Conservation (phyloP, 2,113 vertebrate species). For the Eolophus roseicapilla region DNA sequence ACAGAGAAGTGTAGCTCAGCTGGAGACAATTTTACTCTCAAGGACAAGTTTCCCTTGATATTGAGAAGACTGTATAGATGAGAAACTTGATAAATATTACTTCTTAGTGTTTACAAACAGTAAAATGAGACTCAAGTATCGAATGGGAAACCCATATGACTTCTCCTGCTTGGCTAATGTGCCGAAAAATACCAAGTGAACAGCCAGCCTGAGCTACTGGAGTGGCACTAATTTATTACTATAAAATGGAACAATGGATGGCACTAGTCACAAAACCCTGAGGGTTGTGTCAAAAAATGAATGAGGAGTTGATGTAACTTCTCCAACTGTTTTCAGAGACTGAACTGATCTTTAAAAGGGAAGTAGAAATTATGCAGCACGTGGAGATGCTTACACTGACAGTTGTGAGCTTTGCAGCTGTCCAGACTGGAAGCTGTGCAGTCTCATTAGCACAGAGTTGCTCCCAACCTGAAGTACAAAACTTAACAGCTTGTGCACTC, state of each 20-base stretch:
- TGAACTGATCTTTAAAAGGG: neutral
- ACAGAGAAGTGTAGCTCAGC: slow-evolving; percentile 55
- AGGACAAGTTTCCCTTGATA: slow-evolving; percentile 1
- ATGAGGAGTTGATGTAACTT: neutral
- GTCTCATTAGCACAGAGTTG: neutral
- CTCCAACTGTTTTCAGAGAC: neutral
- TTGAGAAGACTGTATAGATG: neutral
- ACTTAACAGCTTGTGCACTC: neutral
- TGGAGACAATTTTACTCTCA: slow-evolving; percentile 65
- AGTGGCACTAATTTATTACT: neutral
- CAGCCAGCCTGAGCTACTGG: neutral
- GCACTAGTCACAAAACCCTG: neutral
- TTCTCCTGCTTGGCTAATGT: neutral
- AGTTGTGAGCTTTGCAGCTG: neutral
- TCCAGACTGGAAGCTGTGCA: neutral
- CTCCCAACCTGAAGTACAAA: neutral
- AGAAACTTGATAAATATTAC: neutral
- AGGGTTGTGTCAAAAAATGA: neutral
- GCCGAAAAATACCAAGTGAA: neutral
- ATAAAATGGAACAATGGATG: neutral
- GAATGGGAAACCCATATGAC: neutral
- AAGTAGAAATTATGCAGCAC: neutral
- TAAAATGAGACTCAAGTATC: neutral
- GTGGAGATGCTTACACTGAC: neutral
- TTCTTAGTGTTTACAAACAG: neutral